Conservation (phyloP, 2,888 invertebrate species). For the Hecatera dysodea region DNA sequence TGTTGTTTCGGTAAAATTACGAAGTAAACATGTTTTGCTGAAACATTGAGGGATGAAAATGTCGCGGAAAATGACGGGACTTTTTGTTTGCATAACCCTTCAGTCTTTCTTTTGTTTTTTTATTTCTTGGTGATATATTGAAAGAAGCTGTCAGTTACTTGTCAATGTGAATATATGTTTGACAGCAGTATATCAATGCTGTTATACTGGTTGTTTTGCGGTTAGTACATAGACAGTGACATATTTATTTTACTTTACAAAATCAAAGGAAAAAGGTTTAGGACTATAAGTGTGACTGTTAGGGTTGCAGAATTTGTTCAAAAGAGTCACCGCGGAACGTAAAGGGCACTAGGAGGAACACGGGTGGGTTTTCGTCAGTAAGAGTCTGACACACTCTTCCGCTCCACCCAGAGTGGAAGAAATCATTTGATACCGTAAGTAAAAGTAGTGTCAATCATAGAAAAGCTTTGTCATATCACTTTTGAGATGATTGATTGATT, state of each 20-base stretch:
- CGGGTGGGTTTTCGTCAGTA: no score
- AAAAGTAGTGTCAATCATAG: background rate
- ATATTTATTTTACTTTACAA: no score
- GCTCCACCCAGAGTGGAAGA: no score
- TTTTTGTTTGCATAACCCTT: constrained; percentile 20
- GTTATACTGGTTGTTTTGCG: background rate
- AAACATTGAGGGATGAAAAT: constrained; percentile 32
- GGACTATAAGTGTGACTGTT: no score
- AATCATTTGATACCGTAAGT: no score
- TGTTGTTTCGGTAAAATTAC: constrained; percentile 29
- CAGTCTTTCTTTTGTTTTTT: constrained; percentile 8
- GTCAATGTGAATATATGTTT: constrained; percentile 44
- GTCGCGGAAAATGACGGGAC: constrained; percentile 12
- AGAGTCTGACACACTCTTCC: no score
- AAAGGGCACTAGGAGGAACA: no score
- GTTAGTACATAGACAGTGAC: no score
- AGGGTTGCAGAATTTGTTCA: no score
- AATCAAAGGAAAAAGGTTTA: background rate
- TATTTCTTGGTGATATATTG: constrained; percentile 6
- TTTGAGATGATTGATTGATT: background rate
- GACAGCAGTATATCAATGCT: background rate
- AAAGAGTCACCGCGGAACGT: no score
- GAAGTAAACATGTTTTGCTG: constrained; percentile 53
- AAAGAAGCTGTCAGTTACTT: constrained; percentile 25
- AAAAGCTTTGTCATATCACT: background rate